Evolutionary conservation across 2,888 invertebrate genomes (phyloP).

Genomic region (Acholoe squamosa): DNA sequence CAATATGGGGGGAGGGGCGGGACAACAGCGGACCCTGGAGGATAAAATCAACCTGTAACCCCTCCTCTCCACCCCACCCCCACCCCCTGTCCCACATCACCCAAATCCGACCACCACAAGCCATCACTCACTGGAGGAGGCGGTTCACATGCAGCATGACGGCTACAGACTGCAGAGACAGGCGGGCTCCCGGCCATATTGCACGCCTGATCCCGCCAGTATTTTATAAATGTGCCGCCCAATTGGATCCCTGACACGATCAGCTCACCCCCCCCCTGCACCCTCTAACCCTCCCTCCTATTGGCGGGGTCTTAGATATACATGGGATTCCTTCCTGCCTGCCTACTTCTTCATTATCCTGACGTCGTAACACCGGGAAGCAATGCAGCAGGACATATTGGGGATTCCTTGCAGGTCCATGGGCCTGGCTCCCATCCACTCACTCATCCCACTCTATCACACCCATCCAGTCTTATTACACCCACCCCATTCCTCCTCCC

Average conservation of each 20-base stretch:
- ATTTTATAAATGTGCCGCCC: neutral
- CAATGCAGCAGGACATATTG: neutral
- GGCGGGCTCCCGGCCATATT: neutral
- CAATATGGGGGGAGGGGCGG: too few species aligned
- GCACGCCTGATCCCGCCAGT: neutral
- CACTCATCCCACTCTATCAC: neutral
- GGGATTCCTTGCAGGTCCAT: neutral
- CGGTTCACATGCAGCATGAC: neutral
- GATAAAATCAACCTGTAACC: neutral
- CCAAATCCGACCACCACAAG: neutral
- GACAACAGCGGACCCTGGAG: too few species aligned
- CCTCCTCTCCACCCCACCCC: neutral
- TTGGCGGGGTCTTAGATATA: neutral
- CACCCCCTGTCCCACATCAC: neutral
- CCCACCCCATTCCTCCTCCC: neutral
- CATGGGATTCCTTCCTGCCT: neutral
- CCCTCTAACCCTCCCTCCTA: neutral
- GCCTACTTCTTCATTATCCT: slow-evolving; percentile 2
- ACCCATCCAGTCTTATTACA: slow-evolving; percentile 3
- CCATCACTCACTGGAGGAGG: neutral
- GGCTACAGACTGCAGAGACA: neutral
- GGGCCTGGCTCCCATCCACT: slow-evolving; percentile 4
- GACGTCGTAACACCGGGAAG: neutral
- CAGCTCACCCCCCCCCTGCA: neutral
- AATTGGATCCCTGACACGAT: slow-evolving; percentile 11